Conservation (phyloP, 2,113 vertebrate genomes). For the Heteronetta atricapilla region DNA sequence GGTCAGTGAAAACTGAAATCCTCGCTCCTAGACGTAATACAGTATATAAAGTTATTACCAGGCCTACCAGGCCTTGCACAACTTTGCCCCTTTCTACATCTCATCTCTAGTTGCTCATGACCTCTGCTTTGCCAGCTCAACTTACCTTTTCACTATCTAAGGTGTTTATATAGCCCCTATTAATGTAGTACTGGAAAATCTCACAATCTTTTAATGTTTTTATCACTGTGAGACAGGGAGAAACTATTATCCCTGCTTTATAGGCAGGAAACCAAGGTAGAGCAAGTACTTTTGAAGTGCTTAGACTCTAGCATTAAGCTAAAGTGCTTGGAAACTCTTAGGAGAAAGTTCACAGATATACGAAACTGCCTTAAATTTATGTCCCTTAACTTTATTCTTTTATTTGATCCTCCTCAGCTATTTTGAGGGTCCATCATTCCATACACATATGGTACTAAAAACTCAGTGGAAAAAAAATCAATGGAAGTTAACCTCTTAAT, state of each 20-base stretch:
- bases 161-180: slow-evolving; percentile 44
- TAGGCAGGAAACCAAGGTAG: not conserved
- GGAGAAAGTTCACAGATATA: not conserved
- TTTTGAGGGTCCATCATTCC: not conserved
- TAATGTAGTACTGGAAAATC: not conserved
- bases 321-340: not conserved
- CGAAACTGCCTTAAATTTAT: not conserved
- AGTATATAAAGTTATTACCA: slow-evolving; percentile 61
- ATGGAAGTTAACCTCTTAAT: not conserved
- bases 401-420: not conserved
- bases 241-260: slow-evolving; percentile 14
- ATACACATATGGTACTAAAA: not conserved
- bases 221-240: slow-evolving; percentile 32
- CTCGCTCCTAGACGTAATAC: slow-evolving; percentile 47
- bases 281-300: not conserved
- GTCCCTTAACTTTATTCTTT: not conserved
- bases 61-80: not conserved
- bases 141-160: slow-evolving; percentile 17
- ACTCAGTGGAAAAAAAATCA: not conserved
- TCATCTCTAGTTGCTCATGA: slow-evolving; percentile 24
- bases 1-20: slow-evolving; percentile 63
- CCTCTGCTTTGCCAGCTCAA: slow-evolving; percentile 37
- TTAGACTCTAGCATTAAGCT: not conserved
- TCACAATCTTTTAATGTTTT: slow-evolving; percentile 33
- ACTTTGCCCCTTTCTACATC: slow-evolving; percentile 30